A percentile compares a stretch with the other conserved stretches of the same genome.
Evolutionary conservation across 1,140 invertebrate species (phyloP).

Genomic region (Melitaea cinxia): DNA sequence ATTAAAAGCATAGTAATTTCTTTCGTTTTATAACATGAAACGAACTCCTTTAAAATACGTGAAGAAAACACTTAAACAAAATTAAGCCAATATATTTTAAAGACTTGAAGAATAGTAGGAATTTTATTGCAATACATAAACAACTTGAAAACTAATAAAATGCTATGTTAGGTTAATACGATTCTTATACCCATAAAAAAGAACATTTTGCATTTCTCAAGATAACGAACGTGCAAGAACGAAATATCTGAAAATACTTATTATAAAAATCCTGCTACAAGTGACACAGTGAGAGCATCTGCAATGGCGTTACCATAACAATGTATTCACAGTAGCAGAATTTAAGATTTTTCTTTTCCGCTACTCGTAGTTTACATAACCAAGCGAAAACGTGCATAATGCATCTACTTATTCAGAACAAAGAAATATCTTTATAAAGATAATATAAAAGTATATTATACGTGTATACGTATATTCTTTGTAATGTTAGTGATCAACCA

Average conservation of each 20-base stretch:
- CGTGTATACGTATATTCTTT: neutral
- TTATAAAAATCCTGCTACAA: conserved; percentile 6
- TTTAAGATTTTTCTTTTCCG: conserved; percentile 41
- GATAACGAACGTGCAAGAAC: neutral
- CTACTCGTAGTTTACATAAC: conserved; percentile 31
- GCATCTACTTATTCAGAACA: conserved; percentile 22
- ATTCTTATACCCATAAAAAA: neutral
- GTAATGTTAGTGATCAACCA: neutral
- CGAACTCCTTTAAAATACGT: too few relatives aligned
- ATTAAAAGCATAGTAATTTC: too few relatives aligned
- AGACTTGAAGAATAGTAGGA: too few relatives aligned
- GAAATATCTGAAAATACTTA: conserved; percentile 13
- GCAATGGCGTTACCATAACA: conserved; percentile 33
- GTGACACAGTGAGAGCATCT: conserved; percentile 20
- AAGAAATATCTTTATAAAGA: conserved; percentile 23
- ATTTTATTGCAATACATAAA: neutral
- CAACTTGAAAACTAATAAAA: neutral
- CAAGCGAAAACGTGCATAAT: conserved; percentile 33
- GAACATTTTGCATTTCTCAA: neutral
- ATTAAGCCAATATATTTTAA: too few relatives aligned
- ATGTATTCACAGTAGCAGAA: conserved; percentile 32
- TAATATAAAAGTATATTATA: neutral
- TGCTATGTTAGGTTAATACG: too few relatives aligned
- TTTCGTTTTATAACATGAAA: too few relatives aligned
- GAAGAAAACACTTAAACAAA: too few relatives aligned